phyloP scores from a whole-genome alignment of 2,797 vertebrate genomes.

The Spheniscus humboldti region DNA sequence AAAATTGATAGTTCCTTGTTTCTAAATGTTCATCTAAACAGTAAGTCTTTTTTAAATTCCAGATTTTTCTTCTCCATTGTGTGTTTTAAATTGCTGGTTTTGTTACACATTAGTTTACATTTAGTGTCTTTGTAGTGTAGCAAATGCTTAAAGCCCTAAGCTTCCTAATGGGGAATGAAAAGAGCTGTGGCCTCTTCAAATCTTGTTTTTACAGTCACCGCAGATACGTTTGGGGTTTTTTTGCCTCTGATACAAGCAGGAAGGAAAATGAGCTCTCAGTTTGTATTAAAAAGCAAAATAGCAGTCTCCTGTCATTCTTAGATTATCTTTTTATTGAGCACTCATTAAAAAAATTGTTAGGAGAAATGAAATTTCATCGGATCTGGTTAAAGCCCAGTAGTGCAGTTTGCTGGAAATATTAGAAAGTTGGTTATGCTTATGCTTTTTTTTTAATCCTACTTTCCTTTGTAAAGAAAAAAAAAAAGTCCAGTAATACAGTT shows the following conservation, averaged over 20 bases:
- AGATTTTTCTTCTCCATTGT: background rate
- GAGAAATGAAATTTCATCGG: background rate
- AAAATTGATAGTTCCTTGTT: background rate
- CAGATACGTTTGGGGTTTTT: background rate
- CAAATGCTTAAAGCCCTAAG: background rate
- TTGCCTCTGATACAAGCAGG: background rate
- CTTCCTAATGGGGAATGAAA: background rate
- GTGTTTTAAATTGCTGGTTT: background rate
- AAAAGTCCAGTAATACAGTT: background rate
- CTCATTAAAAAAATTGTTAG: background rate
- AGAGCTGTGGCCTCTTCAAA: background rate
- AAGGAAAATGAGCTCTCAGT: background rate
- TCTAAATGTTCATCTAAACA: background rate
- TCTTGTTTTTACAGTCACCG: slow-evolving; percentile 24
- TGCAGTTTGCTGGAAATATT: background rate
- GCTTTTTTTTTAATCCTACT: background rate
- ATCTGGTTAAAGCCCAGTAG: background rate
- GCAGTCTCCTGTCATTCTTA: background rate
- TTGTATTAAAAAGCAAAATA: background rate
- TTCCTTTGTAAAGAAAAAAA: background rate
- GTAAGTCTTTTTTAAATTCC: background rate
- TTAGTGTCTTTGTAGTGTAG: background rate
- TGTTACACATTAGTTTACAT: background rate
- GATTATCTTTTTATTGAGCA: background rate
- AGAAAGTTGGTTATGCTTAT: background rate